Conservation (phyloP, 2,797 vertebrate genomes). For the Leuciscus waleckii region DNA sequence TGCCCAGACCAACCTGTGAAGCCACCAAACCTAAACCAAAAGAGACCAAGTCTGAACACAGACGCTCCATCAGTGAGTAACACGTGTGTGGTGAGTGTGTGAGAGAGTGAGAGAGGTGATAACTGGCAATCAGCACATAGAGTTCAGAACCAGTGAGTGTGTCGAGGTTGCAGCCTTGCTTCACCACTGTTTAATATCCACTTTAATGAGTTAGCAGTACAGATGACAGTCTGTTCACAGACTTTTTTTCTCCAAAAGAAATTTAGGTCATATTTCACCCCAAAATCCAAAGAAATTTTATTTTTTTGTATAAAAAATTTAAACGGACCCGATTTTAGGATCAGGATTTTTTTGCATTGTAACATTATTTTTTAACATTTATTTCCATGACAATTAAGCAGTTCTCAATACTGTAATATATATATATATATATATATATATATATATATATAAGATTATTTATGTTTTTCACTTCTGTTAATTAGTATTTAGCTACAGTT, state of each 20-base stretch:
- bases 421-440: not conserved
- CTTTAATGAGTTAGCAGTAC: slow-evolving; percentile 46
- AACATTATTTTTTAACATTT: not conserved
- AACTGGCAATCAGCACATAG: slow-evolving; percentile 29
- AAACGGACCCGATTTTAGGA: not conserved
- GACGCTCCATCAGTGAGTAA: slow-evolving; percentile 93
- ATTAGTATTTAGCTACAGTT: not conserved
- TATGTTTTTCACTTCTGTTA: not conserved
- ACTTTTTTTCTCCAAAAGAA: not conserved
- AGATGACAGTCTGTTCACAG: slow-evolving; percentile 33
- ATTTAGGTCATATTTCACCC: not conserved
- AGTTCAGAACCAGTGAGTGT: slow-evolving; percentile 36
- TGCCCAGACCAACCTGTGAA: slow-evolving; percentile 80
- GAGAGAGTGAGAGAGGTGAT: slow-evolving; percentile 26
- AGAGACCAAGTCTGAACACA: slow-evolving; percentile 85
- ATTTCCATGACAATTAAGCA: not conserved
- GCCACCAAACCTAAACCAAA: slow-evolving; percentile 74
- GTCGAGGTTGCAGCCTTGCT: slow-evolving; percentile 21
- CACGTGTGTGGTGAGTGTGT: not conserved
- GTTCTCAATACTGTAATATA: not conserved
- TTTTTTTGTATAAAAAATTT: no score
- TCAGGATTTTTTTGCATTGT: not conserved
- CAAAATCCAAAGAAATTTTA: not conserved
- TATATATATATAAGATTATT: no score
- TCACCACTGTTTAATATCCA: slow-evolving; percentile 41